These are phyloP conservation scores for Chloromyia formosa DNA, from an alignment of 2,888 invertebrate genomes.

Conservation along the genomic window DNA sequence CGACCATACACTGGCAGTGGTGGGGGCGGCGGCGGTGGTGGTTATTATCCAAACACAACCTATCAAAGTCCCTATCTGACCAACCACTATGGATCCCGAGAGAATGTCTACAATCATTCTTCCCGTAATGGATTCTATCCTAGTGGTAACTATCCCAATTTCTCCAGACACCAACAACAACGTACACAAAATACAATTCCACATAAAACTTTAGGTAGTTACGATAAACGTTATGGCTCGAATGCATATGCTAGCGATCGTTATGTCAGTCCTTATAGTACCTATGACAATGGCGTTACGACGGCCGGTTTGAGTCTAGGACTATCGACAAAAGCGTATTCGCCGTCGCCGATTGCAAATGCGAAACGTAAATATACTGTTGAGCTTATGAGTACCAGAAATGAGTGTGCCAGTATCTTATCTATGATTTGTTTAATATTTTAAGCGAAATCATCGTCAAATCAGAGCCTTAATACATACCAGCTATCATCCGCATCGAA, in stretches of 20 bases:
- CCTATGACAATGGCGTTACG: slow-evolving; percentile 63
- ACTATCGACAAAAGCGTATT: slow-evolving; percentile 49
- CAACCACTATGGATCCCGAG: slow-evolving; percentile 60
- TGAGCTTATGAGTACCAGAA: too few species aligned
- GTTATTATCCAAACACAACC: slow-evolving; percentile 56
- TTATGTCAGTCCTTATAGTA: slow-evolving; percentile 62
- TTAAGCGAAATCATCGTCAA: slow-evolving; percentile 57
- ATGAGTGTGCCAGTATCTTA: neutral
- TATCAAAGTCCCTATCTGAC: slow-evolving; percentile 61
- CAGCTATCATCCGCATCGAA: slow-evolving; percentile 45
- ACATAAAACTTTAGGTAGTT: slow-evolving; percentile 47
- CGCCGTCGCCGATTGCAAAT: slow-evolving; percentile 55
- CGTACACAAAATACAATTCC: slow-evolving; percentile 41
- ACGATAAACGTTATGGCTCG: slow-evolving; percentile 54
- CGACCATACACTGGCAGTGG: slow-evolving; percentile 57
- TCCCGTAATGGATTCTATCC: slow-evolving; percentile 55
- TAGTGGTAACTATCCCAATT: slow-evolving; percentile 54
- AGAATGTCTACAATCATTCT: slow-evolving; percentile 59
- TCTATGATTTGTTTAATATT: neutral
- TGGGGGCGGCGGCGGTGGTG: slow-evolving; percentile 51
- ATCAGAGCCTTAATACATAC: slow-evolving; percentile 57
- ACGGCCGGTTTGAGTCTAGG: slow-evolving; percentile 62
- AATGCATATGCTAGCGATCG: slow-evolving; percentile 59
- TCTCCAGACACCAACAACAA: neutral
- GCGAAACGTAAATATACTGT: slow-evolving; percentile 48